Base-by-base conservation (phyloP, 2,113 vertebrate genomes). In the Gyps fulvus region DNA sequence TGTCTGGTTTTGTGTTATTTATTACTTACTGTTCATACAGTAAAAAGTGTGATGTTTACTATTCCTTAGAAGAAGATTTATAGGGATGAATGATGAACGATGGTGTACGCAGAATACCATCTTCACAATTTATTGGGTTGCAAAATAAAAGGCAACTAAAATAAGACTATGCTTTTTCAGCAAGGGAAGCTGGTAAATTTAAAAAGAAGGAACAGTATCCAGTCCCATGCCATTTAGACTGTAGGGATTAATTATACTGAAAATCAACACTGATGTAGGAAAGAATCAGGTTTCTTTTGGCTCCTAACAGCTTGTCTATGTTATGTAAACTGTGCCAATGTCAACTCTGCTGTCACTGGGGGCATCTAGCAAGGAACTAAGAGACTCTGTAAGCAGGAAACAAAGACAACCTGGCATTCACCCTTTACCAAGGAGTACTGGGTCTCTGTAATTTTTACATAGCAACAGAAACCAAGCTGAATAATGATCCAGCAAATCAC, bases 1-100 rank as follows among this genome's bases (percentile, higher is more conserved):
- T 61, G 29, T 86, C 54, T 90, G 31, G 10, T 11, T 94, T 92
- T 96, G 12, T 70, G 54, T 88, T 96, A 92, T 95, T 94, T 98
- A 91, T 96, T 94, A 62, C 16, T 91, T 91, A 47, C 49, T 89
- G 43, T 76, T 96, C 66, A 47, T 84, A 90, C 10, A 79, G 43
- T 62, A 93, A 83, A 95, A 97, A 83, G 16, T 14, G 8, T 94
- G 81, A 66, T 87, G 74, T 92, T 97, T 96, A 95, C 87, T 95
- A 11, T 78, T 23, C 45, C 79, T 96, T 86, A 90, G 55, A 96
- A 77, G 9, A 92, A 91, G 79, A 95, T 95, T 96, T 96, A 89
- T 84, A 76, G 57, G 38, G 45, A 85, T 87, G 74, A 77, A 40
- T 86, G 74, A 92, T 92, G 77, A 97, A 90, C 55, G 42, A 27